These are phyloP conservation scores for Melanaphis sacchari DNA, from an alignment of 1,140 invertebrate genomes.

Conservation along the genomic window DNA sequence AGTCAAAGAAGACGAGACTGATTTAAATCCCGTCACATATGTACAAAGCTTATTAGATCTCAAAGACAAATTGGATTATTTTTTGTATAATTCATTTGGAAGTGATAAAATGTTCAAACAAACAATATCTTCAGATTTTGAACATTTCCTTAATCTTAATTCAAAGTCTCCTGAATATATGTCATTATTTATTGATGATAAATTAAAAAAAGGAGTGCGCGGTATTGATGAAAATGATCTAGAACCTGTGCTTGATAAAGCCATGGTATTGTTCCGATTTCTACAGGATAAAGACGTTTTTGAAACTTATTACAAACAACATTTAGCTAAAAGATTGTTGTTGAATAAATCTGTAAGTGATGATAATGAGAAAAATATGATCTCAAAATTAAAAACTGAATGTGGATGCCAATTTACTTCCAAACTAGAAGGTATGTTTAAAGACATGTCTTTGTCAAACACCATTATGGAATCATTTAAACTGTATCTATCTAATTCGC, in stretches of 20 bases:
- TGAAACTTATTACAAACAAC: slow-evolving; percentile 99
- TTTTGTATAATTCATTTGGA: slow-evolving; percentile 94
- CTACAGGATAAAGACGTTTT: slow-evolving; percentile 99
- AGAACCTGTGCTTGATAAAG: slow-evolving; percentile 96
- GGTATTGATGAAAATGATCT: slow-evolving; percentile 99
- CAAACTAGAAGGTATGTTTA: slow-evolving; percentile 99
- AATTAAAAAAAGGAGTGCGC: slow-evolving; percentile 98
- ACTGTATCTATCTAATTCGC: slow-evolving; percentile 74
- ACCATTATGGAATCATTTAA: slow-evolving; percentile 99
- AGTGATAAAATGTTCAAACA: slow-evolving; percentile 95
- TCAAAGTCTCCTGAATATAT: slow-evolving; percentile 98
- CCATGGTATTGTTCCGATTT: slow-evolving; percentile 99
- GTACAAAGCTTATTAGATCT: slow-evolving; percentile 92
- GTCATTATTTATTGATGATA: slow-evolving; percentile 99
- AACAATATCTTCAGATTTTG: slow-evolving; percentile 98
- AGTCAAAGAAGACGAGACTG: slow-evolving; percentile 88
- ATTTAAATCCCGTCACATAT: slow-evolving; percentile 87
- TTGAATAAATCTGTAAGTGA: slow-evolving; percentile 98
- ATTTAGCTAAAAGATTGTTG: slow-evolving; percentile 95
- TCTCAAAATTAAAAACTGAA: slow-evolving; percentile 99
- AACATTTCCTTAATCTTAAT: slow-evolving; percentile 98
- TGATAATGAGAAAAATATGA: slow-evolving; percentile 99
- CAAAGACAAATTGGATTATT: slow-evolving; percentile 98
- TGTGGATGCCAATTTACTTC: slow-evolving; percentile 99
- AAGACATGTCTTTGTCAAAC: slow-evolving; percentile 99